Evolutionary conservation across 2,888 invertebrate genomes (phyloP).

Genomic region (Eupithecia centaureata): DNA sequence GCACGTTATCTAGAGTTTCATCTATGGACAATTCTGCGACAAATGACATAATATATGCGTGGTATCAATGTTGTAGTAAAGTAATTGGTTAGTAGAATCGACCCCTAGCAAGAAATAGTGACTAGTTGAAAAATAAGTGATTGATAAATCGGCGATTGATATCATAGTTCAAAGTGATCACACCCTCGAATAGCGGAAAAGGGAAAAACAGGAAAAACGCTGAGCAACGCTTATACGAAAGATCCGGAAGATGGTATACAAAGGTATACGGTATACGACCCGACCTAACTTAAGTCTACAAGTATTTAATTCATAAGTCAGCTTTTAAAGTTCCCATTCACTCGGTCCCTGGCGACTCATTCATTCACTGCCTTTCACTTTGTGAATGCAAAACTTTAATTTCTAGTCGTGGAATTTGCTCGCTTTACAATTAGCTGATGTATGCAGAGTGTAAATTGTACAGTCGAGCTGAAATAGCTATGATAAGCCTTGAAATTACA

Average conservation of each 20-base stretch:
- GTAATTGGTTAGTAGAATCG: too few relatives aligned
- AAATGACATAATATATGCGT: too few relatives aligned
- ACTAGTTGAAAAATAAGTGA: not conserved
- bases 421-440: slow-evolving; percentile 25
- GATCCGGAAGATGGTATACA: not conserved
- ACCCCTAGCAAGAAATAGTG: slow-evolving; percentile 1
- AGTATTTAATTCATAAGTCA: slow-evolving; percentile 16
- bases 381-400: slow-evolving; percentile 52
- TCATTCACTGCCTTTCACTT: slow-evolving; percentile 59
- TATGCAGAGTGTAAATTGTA: slow-evolving; percentile 18
- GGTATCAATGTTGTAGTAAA: too few relatives aligned
- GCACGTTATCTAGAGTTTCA: too few relatives aligned
- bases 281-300: slow-evolving; percentile 7
- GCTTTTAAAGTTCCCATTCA: slow-evolving; percentile 43
- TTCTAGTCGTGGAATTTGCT: slow-evolving; percentile 45
- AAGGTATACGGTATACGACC: not conserved
- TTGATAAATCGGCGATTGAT: slow-evolving; percentile 10
- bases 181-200: not conserved
- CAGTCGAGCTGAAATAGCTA: slow-evolving; percentile 11
- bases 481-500: slow-evolving; percentile 19
- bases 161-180: slow-evolving; percentile 6
- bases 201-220: slow-evolving; percentile 2
- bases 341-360: slow-evolving; percentile 57
- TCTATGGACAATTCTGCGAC: too few relatives aligned
- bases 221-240: not conserved